Base-by-base conservation (phyloP, 2,888 invertebrate species). In the Esperia sulphurella region DNA sequence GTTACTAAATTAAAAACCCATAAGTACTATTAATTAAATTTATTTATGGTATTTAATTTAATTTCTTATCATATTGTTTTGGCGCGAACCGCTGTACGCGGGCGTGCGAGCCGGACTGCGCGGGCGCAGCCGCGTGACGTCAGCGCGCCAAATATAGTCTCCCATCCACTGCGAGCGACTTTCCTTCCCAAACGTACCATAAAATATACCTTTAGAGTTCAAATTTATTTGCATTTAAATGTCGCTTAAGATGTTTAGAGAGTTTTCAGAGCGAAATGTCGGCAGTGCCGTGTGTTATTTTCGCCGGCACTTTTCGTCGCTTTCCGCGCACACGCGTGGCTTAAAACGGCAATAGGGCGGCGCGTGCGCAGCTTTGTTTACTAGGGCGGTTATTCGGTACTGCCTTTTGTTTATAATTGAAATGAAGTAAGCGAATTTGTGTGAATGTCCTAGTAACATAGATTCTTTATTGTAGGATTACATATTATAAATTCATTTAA, bases 261-360 rank as follows among this genome's bases (percentile, higher is more conserved):
- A 31, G 51, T 49, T 45, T 49, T 12, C 41, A 41, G 51, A 59
- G 71, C 69, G 76, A 81, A 81, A 81, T 79, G 78, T 80, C 75
- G 74, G 75, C 63, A 58, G 53, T 61, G 69, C 71, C 71, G 71
- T 61, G 72, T 81, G 88, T 87, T 89, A 89, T 89, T 89, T 89
- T 87, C 78, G 86, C 83, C 74, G 73, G 78, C 75, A 75, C 75
- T 82, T 80, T 82, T 77, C 82, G 75, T 74, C 76, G 80, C 77
- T 79, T 80, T 75, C 77, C 65, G 57, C 62, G 61, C 67, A 60
- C 67, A 72, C 71, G 78, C 79, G 77, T 82, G 83, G 65, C 88
- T 87, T 85, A 70, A 88, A 87, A 88, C 87, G 88, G 88, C 82
- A 79, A 86, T 80, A 75, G 62, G 13, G 65, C 68, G 63, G 61